phyloP scores from a whole-genome alignment of 2,888 invertebrate species.

The Drosophila affinis region DNA sequence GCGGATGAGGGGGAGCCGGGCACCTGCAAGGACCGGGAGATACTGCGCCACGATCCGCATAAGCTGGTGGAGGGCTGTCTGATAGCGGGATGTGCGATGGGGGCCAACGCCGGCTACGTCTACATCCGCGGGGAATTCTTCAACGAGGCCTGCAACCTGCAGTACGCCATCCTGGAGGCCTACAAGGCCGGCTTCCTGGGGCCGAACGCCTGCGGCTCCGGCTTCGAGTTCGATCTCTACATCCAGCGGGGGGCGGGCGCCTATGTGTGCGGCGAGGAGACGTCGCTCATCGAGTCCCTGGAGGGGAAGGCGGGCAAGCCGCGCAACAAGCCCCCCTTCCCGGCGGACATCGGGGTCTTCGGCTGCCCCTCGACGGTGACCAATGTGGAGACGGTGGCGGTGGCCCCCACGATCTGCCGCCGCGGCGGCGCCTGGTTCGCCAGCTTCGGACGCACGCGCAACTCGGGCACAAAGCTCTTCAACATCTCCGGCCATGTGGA shows the following conservation, averaged over 20 bases:
- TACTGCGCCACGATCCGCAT: conserved; percentile 99
- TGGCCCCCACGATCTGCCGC: conserved; percentile 96
- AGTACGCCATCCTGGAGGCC: conserved; percentile 92
- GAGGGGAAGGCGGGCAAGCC: conserved; percentile 99
- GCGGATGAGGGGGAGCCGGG: conserved; percentile 99
- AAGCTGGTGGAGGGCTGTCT: conserved; percentile 97
- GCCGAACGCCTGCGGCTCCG: conserved; percentile 85
- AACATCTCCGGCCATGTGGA: conserved; percentile 90
- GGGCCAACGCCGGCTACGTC: conserved; percentile 97
- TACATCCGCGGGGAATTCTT: conserved; percentile 99
- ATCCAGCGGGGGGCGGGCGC: conserved; percentile 94
- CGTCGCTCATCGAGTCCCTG: conserved; percentile 98
- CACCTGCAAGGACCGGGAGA: conserved; percentile 99
- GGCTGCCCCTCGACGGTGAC: conserved; percentile 99
- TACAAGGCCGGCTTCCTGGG: conserved; percentile 97
- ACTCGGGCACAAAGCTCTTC: conserved; percentile 94
- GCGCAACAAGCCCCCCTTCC: conserved; percentile 98
- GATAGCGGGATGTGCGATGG: conserved; percentile 96
- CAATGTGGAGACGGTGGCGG: conserved; percentile 99
- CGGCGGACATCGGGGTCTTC: conserved; percentile 98
- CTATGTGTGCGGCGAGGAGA: conserved; percentile 92
- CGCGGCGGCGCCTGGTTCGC: conserved; percentile 98
- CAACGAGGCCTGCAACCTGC: conserved; percentile 98
- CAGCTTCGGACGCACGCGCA: conserved; percentile 95
- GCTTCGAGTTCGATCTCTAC: conserved; percentile 98